Evolutionary conservation across 2,113 vertebrate species (phyloP).

Genomic region (Mesembrinibis cayennensis): DNA sequence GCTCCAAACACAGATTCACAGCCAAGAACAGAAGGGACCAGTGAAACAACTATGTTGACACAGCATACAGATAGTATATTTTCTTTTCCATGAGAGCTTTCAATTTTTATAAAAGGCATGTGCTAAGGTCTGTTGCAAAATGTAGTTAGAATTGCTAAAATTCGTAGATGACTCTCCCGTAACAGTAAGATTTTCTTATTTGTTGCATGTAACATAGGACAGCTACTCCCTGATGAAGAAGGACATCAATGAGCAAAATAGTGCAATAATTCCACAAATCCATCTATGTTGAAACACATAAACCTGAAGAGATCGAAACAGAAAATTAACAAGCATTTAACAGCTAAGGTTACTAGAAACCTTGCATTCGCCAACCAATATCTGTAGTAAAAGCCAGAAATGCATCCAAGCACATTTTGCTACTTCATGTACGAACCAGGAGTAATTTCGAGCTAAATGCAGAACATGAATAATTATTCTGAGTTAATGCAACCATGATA

Average conservation of each 20-base stretch:
- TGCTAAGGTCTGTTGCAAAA: not conserved
- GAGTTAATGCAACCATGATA: not conserved
- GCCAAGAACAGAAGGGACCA: not conserved
- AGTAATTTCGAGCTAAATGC: not conserved
- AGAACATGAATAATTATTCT: not conserved
- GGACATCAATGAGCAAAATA: not conserved
- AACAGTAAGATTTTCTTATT: not conserved
- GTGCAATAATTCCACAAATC: not conserved
- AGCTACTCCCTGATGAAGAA: not conserved
- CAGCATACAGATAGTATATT: fast-evolving
- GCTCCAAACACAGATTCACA: not conserved
- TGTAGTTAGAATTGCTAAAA: not conserved
- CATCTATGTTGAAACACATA: not conserved
- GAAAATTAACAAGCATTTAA: not conserved
- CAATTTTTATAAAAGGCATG: not conserved
- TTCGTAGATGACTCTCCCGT: not conserved
- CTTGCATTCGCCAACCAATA: not conserved
- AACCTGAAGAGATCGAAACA: not conserved
- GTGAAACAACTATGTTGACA: not conserved
- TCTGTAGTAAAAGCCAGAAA: not conserved
- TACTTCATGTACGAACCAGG: not conserved
- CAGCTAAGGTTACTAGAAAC: not conserved
- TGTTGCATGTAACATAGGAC: not conserved
- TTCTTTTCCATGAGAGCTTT: not conserved
- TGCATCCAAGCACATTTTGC: not conserved